These are phyloP conservation scores for Clarias fuscus DNA, from an alignment of 2,797 vertebrate genomes.

Conservation along the genomic window DNA sequence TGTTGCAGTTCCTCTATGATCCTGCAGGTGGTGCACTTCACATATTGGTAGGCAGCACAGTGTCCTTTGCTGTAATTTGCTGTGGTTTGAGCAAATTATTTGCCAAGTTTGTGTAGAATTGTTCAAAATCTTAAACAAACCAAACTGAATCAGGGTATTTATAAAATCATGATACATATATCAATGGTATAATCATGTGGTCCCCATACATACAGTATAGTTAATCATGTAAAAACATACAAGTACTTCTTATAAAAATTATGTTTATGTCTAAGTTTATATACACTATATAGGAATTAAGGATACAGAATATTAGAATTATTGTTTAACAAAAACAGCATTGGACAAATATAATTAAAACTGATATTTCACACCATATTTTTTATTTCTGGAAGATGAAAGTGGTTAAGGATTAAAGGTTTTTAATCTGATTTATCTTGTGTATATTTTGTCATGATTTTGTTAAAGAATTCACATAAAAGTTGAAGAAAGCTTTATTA, in stretches of 20 bases:
- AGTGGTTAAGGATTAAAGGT: not conserved
- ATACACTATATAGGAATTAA: not conserved
- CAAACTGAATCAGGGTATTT: too few species aligned
- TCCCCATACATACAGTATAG: too few species aligned
- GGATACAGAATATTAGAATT: not conserved
- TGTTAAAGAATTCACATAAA: not conserved
- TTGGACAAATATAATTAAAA: not conserved
- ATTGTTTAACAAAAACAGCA: not conserved
- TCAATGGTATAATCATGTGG: too few species aligned
- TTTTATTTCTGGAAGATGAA: not conserved
- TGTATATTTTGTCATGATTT: not conserved
- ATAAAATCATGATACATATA: too few species aligned
- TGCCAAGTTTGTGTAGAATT: too few species aligned
- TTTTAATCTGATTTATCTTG: not conserved
- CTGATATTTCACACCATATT: not conserved
- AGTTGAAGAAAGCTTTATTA: not conserved
- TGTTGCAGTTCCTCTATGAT: too few species aligned
- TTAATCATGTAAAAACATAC: not conserved
- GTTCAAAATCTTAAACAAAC: too few species aligned
- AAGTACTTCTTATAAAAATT: not conserved
- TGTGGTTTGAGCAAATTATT: too few species aligned
- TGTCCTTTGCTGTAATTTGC: too few species aligned
- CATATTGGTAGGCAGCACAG: too few species aligned
- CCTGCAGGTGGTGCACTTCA: too few species aligned
- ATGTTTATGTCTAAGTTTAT: not conserved